Conservation (phyloP, 2,888 invertebrate genomes). For the Spicauda simplicius region DNA sequence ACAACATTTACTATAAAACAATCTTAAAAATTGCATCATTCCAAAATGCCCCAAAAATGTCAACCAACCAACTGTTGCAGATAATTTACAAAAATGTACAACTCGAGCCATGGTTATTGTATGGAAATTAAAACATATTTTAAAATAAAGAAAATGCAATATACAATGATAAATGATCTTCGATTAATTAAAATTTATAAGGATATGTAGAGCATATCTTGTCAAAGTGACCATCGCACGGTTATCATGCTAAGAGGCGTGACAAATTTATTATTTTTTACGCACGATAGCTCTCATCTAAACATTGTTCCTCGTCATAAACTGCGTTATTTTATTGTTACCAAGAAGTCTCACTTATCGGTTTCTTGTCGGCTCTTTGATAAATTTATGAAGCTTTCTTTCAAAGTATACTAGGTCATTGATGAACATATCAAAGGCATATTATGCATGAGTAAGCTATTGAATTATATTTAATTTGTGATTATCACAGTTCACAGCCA, state of each 20-base stretch:
- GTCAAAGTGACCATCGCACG: conserved; percentile 1
- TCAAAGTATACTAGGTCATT: no score
- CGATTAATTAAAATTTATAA: neutral
- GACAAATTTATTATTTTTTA: conserved; percentile 11
- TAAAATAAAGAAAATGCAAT: neutral
- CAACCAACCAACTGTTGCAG: conserved; percentile 13
- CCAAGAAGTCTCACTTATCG: neutral
- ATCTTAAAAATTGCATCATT: neutral
- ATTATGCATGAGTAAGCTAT: no score
- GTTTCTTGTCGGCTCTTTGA: neutral
- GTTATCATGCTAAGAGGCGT: conserved; percentile 9
- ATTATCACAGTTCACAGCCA: no score
- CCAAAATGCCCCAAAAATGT: neutral
- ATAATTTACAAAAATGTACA: conserved; percentile 1
- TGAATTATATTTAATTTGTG: no score
- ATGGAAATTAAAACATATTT: neutral
- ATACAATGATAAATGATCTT: neutral
- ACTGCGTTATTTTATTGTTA: neutral
- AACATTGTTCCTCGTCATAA: neutral
- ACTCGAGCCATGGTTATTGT: conserved; percentile 1
- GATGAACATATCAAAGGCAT: no score
- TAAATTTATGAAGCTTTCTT: no score
- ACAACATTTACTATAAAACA: conserved; percentile 18
- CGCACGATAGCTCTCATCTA: conserved; percentile 1
- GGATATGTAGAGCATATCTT: neutral